Base-by-base conservation (phyloP, 2,797 vertebrate species). In the Sebastes kiyomatsui region DNA sequence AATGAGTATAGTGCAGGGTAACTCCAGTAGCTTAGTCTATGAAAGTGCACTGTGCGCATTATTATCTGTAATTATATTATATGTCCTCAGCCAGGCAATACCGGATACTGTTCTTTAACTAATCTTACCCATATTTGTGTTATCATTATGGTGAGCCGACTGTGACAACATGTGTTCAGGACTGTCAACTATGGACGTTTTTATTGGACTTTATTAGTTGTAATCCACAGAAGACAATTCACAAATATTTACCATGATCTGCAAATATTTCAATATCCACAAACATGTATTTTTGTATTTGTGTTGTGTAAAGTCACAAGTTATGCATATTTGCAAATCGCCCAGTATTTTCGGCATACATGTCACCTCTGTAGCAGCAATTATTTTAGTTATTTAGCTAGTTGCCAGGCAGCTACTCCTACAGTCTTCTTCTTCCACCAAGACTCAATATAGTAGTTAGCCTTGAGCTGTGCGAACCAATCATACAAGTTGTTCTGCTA, bases 91-190 rank as follows among this genome's bases (percentile, higher is more conserved):
- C 16, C 28, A 42, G 30, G 12, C 25, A 67, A 64, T 54, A 20
- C n/a, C 11, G n/a, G 6, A 20, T 18, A 27, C 1, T 2, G n/a
- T 1, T 6, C 2, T 22, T 7, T 16, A 14, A 14, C 0, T 6
- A n/a, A 8, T 38, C 58, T 1, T 1, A 38, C 2, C 1, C 4
- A 13, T 13, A 7, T 12, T 1, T 20, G 3, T 42, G 2, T 52
- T 46, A 13, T 12, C 3, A 6, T 52, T 2, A 0, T 25, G 14
- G 1, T 20, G 18, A 4, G 3, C 13, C 3, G 3, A 4, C 0
- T 59, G 20, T 6, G 74, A 18, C 18, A 8, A 6, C 49, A 52
- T 52, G 12, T 38, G 35, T 38, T 38, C 35, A 38, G 35, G 35
- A 38, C 35, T 38, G 35, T 38, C 35, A 38, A 38, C 35, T 38